Conservation (phyloP, 2,797 vertebrate genomes). For the Phrynocephalus guinanensis region DNA sequence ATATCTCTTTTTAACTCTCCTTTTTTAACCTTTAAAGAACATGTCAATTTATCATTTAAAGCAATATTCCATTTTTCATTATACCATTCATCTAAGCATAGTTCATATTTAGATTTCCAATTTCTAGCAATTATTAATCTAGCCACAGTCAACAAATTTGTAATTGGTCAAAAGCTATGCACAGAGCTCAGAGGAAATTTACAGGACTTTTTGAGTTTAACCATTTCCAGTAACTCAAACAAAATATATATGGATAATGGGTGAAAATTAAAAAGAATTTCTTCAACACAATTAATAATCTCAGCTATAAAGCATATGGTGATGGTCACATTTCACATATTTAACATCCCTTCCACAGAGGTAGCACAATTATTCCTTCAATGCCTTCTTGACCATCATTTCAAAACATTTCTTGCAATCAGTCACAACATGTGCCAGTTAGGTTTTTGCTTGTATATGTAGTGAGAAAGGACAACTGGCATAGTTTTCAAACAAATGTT, state of each 20-base stretch:
- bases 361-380: neutral
- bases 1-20: too few species aligned
- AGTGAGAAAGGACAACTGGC: neutral
- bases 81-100: too few species aligned
- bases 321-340: neutral
- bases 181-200: constrained; percentile 19
- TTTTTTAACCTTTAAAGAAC: too few species aligned
- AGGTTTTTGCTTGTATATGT: neutral
- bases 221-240: neutral
- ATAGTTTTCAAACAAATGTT: neutral
- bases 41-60: too few species aligned
- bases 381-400: neutral
- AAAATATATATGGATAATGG: constrained; percentile 18
- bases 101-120: too few species aligned
- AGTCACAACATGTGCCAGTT: neutral
- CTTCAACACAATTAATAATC: neutral
- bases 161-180: constrained; percentile 15
- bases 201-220: constrained; percentile 11
- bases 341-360: neutral
- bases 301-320: neutral
- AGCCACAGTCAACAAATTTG: too few species aligned
- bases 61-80: too few species aligned
- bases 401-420: neutral
- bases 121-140: too few species aligned
- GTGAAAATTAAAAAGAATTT: neutral